Percentiles rank a stretch among this genome's conserved stretches.
phyloP scores from a whole-genome alignment of 2,113 vertebrate genomes.

The Amazona guildingii region DNA sequence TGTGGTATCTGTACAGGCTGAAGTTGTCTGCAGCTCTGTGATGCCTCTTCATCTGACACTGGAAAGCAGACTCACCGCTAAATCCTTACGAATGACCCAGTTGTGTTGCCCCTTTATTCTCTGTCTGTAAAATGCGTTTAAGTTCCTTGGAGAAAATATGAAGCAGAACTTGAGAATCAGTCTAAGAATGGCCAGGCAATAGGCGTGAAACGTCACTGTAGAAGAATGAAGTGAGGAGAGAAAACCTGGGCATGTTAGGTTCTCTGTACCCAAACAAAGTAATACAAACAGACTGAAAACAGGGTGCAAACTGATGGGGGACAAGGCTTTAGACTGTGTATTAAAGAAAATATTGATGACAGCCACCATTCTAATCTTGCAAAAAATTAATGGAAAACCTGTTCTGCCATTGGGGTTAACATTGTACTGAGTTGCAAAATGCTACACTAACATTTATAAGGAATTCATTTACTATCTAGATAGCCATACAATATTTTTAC shows the following conservation, averaged over 20 bases:
- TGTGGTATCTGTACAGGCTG: not conserved
- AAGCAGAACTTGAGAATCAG: not conserved
- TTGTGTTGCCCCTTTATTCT: not conserved
- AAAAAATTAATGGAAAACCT: not conserved
- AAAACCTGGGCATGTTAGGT: not conserved
- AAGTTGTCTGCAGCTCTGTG: not conserved
- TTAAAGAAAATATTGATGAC: not conserved
- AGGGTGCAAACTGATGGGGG: not conserved
- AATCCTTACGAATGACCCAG: not conserved
- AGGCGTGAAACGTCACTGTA: not conserved
- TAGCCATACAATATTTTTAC: not conserved
- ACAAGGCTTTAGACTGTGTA: not conserved
- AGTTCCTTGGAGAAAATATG: not conserved
- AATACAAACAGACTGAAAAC: not conserved
- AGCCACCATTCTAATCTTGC: not conserved
- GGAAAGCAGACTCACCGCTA: not conserved
- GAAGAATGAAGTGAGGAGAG: not conserved
- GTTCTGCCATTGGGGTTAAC: not conserved
- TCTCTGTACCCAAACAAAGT: not conserved
- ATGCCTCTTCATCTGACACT: not conserved
- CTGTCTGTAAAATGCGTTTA: not conserved
- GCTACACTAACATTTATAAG: not conserved
- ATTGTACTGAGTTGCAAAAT: not conserved
- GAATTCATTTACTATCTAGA: not conserved
- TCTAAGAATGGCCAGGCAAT: not conserved